Evolutionary conservation across 2,113 vertebrate species (phyloP).

Genomic region (Acanthochromis polyacanthus): DNA sequence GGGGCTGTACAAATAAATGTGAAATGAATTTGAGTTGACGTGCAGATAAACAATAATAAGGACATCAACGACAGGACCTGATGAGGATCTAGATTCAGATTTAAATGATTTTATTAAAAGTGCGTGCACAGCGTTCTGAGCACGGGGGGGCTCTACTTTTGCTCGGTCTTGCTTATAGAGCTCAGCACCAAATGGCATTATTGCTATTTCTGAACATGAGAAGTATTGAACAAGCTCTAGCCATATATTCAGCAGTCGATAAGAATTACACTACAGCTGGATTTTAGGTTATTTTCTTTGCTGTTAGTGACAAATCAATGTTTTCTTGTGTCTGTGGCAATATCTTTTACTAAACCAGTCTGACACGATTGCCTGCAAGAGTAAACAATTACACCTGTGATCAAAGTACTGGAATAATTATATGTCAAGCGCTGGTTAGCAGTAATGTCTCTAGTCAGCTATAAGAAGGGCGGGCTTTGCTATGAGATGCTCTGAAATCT

Average conservation of each 20-base stretch:
- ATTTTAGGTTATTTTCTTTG: slow-evolving; percentile 15
- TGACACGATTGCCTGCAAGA: slow-evolving; percentile 59
- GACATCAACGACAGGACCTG: slow-evolving; percentile 28
- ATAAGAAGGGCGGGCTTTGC: slow-evolving; percentile 55
- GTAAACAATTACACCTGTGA: slow-evolving; percentile 77
- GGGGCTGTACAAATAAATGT: slow-evolving; percentile 37
- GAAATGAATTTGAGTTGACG: slow-evolving; percentile 43
- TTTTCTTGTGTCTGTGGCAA: slow-evolving; percentile 49
- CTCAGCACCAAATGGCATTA: slow-evolving; percentile 8
- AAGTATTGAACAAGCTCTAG: slow-evolving; percentile 20
- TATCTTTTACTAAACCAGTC: slow-evolving; percentile 30
- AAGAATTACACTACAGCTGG: slow-evolving; percentile 17
- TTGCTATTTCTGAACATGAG: slow-evolving; percentile 19
- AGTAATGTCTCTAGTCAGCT: slow-evolving; percentile 71
- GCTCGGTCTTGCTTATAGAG: not conserved
- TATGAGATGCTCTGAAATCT: slow-evolving; percentile 62
- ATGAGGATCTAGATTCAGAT: slow-evolving; percentile 37
- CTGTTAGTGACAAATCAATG: slow-evolving; percentile 49
- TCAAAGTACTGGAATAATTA: slow-evolving; percentile 75
- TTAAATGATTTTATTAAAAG: slow-evolving; percentile 42
- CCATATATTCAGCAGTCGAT: slow-evolving; percentile 11
- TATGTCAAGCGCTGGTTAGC: slow-evolving; percentile 68
- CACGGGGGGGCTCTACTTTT: slow-evolving; percentile 25
- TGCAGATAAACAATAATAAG: slow-evolving; percentile 51
- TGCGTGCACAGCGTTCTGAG: not conserved